A percentile compares a stretch with the other conserved stretches of the same genome.
Conservation (phyloP, 2,888 invertebrate species). For the Branchinecta sandiegonensis region DNA sequence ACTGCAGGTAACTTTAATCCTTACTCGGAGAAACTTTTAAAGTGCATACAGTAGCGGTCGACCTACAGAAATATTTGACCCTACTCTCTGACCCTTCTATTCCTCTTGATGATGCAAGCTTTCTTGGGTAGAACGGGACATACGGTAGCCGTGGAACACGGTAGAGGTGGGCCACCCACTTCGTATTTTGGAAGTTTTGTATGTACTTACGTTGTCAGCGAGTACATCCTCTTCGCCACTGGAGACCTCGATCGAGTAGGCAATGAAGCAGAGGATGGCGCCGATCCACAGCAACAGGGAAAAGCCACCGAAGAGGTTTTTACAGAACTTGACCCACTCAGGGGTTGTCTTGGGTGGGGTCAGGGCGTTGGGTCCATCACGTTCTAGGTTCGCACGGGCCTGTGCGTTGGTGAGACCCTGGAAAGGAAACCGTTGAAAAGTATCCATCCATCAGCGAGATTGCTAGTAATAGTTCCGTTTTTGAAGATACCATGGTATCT, state of each 20-base stretch:
- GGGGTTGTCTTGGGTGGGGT: conserved; percentile 40
- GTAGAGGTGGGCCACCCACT: too few species aligned
- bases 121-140: too few species aligned
- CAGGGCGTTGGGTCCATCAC: conserved; percentile 38
- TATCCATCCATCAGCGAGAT: background rate
- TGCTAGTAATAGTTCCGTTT: too few species aligned
- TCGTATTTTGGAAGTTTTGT: too few species aligned
- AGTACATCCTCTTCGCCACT: conserved; percentile 33
- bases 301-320: conserved; percentile 42
- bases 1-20: too few species aligned
- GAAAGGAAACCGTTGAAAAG: background rate
- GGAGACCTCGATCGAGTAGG: conserved; percentile 33
- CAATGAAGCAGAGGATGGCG: conserved; percentile 38
- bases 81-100: too few species aligned
- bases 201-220: conserved; percentile 34
- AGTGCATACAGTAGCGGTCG: too few species aligned
- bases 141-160: too few species aligned
- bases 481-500: too few species aligned
- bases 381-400: conserved; percentile 33
- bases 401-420: conserved; percentile 35
- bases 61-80: too few species aligned
- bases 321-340: conserved; percentile 42
- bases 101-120: too few species aligned
- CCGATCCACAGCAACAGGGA: conserved; percentile 41
- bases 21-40: too few species aligned